Base-by-base conservation (phyloP, 2,797 vertebrate genomes). In the Melopsittacus undulatus region DNA sequence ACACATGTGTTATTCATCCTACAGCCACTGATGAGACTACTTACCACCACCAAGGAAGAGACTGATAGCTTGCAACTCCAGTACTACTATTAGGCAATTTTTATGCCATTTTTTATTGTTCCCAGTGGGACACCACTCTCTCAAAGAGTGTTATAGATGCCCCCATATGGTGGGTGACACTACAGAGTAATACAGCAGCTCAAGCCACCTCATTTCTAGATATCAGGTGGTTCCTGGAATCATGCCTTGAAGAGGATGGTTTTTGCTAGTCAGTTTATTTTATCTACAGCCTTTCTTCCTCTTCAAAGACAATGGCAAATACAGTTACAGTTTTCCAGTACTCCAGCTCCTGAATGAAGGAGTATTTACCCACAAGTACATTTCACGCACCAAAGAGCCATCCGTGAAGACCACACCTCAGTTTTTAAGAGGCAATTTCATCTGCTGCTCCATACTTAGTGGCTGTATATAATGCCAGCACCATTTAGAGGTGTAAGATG, bases 151-250 rank as follows among this genome's bases (percentile, higher is more conserved):
- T 52, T 48, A 54, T 26, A 49, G 2, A 0, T 42, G 42, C 45
- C 43, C 52, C 62, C 6, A 4, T 20, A 0, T 0, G 51, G 42
- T 13, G 49, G 56, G 45, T 16, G 49, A n/a, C n/a, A 38, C 0
- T 26, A 12, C 38, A 46, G 24, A 42, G 21, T 10, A 46, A 16
- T 52, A 49, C 0, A 4, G 38, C 9, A 52, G 34, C 34, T 49
- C n/a, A 34, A 15, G 26, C 59, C 16, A 8, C 34, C 24, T 40
- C 16, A 34, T 52, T 59, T 36, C n/a, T 59, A 59, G n/a, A n/a
- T 24, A 59, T 24, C 56, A 36, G n/a, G n/a, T 7, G 22, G 23
- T 34, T 57, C 54, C 54, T 34, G 57, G n/a, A 34, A 56, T 56
- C 54, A 56, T 56, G 54, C 32, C 29, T 79, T 63, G 15, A 45